A percentile compares a stretch with the other conserved stretches of the same genome.
phyloP scores from a whole-genome alignment of 2,888 invertebrate genomes.

The Amphipoea oculea region DNA sequence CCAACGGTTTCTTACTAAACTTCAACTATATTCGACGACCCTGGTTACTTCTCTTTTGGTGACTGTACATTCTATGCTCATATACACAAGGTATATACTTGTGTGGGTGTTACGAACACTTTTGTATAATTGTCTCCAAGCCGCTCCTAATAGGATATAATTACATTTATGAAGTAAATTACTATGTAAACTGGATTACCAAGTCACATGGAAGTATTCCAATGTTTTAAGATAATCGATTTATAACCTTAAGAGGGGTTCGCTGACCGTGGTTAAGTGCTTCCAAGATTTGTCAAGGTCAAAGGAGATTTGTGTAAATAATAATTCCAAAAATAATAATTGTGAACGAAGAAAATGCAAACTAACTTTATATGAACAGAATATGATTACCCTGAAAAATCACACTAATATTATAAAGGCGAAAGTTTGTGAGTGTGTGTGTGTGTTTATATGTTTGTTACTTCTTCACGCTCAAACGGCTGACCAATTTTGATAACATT shows the following conservation, averaged over 20 bases:
- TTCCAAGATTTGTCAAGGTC: background rate
- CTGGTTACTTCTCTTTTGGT: too few species aligned
- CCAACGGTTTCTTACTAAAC: too few species aligned
- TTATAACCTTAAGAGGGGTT: constrained; percentile 25
- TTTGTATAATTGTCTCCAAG: constrained; percentile 47
- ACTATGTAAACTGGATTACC: constrained; percentile 46
- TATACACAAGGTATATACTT: background rate
- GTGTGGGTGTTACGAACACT: constrained; percentile 31
- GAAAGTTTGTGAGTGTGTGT: too few species aligned
- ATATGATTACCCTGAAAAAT: background rate
- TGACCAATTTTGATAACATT: too few species aligned
- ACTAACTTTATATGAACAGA: background rate
- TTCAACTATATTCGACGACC: too few species aligned
- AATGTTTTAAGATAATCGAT: constrained; percentile 54
- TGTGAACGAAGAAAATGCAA: background rate
- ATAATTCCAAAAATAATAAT: too few species aligned
- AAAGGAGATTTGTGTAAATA: too few species aligned
- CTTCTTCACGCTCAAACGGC: too few species aligned
- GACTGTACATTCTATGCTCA: background rate
- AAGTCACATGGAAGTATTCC: constrained; percentile 37
- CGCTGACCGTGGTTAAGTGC: constrained; percentile 12
- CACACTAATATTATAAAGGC: too few species aligned
- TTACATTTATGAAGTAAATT: constrained; percentile 57
- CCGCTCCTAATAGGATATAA: constrained; percentile 46
- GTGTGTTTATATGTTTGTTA: too few species aligned